Evolutionary conservation across 1,140 invertebrate genomes (phyloP).

Genomic region (Onthophagus taurus): DNA sequence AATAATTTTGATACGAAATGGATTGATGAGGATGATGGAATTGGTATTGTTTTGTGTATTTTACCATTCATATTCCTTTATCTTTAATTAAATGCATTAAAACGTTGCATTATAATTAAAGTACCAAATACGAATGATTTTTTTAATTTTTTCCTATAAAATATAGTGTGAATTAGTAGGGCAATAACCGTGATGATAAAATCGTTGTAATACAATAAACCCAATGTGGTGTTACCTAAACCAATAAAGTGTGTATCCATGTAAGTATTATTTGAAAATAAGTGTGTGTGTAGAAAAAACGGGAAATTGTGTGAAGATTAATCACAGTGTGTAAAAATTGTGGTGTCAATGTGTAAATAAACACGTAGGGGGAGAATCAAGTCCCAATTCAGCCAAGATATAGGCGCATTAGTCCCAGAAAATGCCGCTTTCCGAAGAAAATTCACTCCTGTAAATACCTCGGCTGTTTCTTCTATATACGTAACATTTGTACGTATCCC

Average conservation of each 20-base stretch:
- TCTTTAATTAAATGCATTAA: too few relatives aligned
- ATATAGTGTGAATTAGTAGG: too few relatives aligned
- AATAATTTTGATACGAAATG: too few relatives aligned
- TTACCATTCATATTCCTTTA: too few relatives aligned
- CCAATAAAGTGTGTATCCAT: constrained; percentile 10
- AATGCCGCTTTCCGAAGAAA: constrained; percentile 24
- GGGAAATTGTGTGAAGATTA: constrained; percentile 11
- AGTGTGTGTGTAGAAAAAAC: constrained; percentile 9
- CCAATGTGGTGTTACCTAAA: constrained; percentile 12
- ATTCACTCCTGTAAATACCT: constrained; percentile 49
- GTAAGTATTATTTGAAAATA: constrained; percentile 9
- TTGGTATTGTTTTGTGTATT: too few relatives aligned
- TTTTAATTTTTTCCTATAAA: too few relatives aligned
- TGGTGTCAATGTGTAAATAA: constrained; percentile 10
- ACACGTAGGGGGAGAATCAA: constrained; percentile 8
- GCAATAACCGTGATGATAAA: too few relatives aligned
- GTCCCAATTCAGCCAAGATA: constrained; percentile 16
- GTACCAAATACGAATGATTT: too few relatives aligned
- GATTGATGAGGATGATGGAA: too few relatives aligned
- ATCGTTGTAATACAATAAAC: too few relatives aligned
- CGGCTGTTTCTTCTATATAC: constrained; percentile 78
- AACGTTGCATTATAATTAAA: too few relatives aligned
- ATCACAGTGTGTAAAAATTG: constrained; percentile 10
- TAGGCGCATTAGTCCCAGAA: constrained; percentile 33
- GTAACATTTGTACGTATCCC: constrained; percentile 92